Conservation (phyloP, 1,140 invertebrate species). For the Procambarus virginalis region DNA sequence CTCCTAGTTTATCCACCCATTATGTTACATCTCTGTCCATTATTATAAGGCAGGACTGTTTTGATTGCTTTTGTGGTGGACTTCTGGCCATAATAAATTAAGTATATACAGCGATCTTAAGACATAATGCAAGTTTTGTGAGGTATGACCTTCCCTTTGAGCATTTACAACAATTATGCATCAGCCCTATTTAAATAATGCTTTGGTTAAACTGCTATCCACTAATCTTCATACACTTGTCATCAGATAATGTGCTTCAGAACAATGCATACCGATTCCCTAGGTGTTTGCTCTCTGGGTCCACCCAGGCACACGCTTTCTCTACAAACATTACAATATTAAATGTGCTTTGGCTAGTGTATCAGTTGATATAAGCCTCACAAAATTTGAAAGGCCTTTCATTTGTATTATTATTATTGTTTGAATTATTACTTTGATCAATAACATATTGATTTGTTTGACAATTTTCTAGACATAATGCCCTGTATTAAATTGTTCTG, state of each 20-base stretch:
- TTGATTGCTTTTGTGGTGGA: conserved; percentile 65
- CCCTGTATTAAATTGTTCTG: conserved; percentile 16
- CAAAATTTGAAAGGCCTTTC: neutral
- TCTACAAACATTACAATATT: neutral
- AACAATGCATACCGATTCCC: neutral
- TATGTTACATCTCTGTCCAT: conserved; percentile 17
- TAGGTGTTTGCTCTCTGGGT: conserved; percentile 1
- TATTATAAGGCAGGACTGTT: conserved; percentile 62
- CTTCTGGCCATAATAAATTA: conserved; percentile 48
- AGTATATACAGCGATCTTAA: conserved; percentile 56
- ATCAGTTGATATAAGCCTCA: neutral
- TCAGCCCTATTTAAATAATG: conserved; percentile 51
- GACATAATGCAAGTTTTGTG: conserved; percentile 60
- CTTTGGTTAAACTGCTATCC: conserved; percentile 49
- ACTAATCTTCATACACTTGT: conserved; percentile 14
- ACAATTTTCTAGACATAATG: conserved; percentile 16
- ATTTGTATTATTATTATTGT: neutral
- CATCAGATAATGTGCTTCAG: neutral
- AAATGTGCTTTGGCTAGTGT: conserved; percentile 36
- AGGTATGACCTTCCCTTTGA: conserved; percentile 63
- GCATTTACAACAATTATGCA: conserved; percentile 54
- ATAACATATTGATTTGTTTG: neutral
- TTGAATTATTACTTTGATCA: no score
- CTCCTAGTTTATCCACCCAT: conserved; percentile 27
- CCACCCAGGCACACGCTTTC: conserved; percentile 59